phyloP scores from a whole-genome alignment of 2,113 vertebrate genomes.

The Arvicanthis niloticus region DNA sequence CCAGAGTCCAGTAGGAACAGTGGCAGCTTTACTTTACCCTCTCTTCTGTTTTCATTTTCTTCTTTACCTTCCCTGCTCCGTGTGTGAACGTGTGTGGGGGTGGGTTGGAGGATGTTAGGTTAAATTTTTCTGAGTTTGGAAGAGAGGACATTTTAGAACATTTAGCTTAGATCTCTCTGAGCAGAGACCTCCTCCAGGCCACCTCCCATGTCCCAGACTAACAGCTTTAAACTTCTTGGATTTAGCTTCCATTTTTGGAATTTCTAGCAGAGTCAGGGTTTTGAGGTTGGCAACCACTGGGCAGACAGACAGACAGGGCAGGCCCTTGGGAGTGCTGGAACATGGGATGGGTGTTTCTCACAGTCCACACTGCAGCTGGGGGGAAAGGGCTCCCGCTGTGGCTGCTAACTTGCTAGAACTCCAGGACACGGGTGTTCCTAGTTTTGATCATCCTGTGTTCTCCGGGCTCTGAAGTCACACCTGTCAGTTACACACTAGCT shows the following conservation, averaged over 20 bases:
- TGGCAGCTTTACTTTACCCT: neutral
- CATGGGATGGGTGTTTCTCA: neutral
- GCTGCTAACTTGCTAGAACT: neutral
- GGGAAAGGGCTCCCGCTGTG: neutral
- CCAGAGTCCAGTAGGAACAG: neutral
- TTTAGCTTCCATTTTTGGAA: neutral
- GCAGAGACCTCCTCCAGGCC: neutral
- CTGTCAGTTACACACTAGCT: neutral
- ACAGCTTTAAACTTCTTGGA: neutral
- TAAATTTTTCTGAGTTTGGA: slow-evolving; percentile 28
- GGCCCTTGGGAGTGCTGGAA: neutral
- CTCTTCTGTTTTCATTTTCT: neutral
- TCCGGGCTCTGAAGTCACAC: neutral
- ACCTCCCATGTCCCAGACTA: neutral
- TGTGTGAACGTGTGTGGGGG: accelerated
- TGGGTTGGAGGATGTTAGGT: neutral
- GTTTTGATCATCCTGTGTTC: neutral
- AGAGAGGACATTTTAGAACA: neutral
- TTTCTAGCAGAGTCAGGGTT: neutral
- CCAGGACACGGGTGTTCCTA: neutral
- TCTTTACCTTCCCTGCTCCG: neutral
- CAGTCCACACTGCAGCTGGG: neutral
- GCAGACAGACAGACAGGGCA: neutral
- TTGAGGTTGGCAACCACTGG: neutral
- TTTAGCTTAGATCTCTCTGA: neutral